Evolutionary conservation across 2,797 vertebrate genomes (phyloP), one percentile per base, ranked within the genome.

Genomic region (Valencia hispanica): DNA sequence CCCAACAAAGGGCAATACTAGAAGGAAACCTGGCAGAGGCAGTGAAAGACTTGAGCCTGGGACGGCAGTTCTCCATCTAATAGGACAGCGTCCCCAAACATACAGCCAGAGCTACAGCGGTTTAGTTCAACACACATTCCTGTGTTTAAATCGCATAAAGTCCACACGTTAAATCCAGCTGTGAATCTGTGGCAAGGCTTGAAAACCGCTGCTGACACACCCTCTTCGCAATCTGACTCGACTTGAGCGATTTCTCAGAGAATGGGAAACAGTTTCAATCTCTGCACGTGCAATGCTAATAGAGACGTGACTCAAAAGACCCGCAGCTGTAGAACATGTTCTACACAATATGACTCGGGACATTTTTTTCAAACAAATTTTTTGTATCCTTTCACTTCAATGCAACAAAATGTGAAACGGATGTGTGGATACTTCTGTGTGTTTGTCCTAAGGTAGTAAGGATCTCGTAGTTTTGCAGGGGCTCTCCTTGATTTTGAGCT

Each of bases 401-500:
- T 1, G 17, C 32, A 27, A 59, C 57, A 32, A 59, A 59, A 59
- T 32, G 57, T 59, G 57, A 59, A 59, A 59, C 17, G 17, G 30
- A 5, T 1, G 15, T 32, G 57, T 30, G 57, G 32, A 59, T 59
- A 66, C 41, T 1, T n/a, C 61, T 66, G 36, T 51, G 50, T 27
- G 25, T n/a, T 43, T 43, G 36, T 68, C 65, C 39, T 8, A 41
- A 43, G 39, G 65, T 27, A 20, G 22, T n/a, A 27, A 8, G 22
- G 25, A 45, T n/a, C 22, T 9, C 39, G 43, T n/a, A 27, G 12
- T 45, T 45, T 43, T 43, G 41, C 25, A 68, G 41, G 12, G 39
- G 74, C 80, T 9, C 5, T 25, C 68, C 80, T 86, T 25, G 39
- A 77, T 79, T 87, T 61, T 43, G 53, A 76, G 83, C 78, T 79